phyloP scores from a whole-genome alignment of 1,140 invertebrate species.

The Nylanderia fulva region DNA sequence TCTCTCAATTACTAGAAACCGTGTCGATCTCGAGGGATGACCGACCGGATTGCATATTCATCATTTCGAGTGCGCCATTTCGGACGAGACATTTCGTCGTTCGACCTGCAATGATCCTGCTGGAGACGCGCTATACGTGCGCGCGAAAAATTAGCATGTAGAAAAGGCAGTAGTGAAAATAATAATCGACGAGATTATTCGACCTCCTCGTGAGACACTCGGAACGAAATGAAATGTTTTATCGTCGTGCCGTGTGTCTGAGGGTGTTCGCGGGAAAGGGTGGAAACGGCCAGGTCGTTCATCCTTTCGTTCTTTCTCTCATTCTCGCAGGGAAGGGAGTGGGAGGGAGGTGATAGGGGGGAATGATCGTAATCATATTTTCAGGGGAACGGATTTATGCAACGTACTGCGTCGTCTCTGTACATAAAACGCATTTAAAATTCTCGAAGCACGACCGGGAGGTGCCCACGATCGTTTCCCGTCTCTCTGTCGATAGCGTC shows the following conservation, averaged over 20 bases:
- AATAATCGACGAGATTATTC: conserved; percentile 74
- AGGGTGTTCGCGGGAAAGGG: background rate
- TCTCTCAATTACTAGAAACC: background rate
- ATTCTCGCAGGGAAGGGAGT: background rate
- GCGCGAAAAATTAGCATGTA: conserved; percentile 71
- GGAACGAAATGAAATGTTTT: conserved; percentile 72
- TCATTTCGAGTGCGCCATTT: conserved; percentile 14
- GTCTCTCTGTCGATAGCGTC: conserved; percentile 64
- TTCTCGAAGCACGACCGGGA: conserved; percentile 74
- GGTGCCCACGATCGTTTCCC: conserved; percentile 60
- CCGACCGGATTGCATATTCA: conserved; percentile 30
- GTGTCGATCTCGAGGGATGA: background rate
- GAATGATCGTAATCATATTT: conserved; percentile 77
- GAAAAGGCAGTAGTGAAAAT: conserved; percentile 70
- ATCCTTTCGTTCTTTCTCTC: background rate
- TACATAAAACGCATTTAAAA: conserved; percentile 80
- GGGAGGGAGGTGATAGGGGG: background rate
- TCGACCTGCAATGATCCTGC: conserved; percentile 35
- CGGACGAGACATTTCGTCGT: conserved; percentile 28
- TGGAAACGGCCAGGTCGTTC: background rate
- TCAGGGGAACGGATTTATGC: conserved; percentile 73
- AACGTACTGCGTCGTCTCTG: conserved; percentile 71
- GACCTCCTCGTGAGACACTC: conserved; percentile 56
- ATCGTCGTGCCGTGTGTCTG: conserved; percentile 63
- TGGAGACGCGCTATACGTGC: conserved; percentile 27